Percentiles rank a stretch among this genome's conserved stretches.
Evolutionary conservation across 2,888 invertebrate genomes (phyloP).

Genomic region (Punctoribates punctum): DNA sequence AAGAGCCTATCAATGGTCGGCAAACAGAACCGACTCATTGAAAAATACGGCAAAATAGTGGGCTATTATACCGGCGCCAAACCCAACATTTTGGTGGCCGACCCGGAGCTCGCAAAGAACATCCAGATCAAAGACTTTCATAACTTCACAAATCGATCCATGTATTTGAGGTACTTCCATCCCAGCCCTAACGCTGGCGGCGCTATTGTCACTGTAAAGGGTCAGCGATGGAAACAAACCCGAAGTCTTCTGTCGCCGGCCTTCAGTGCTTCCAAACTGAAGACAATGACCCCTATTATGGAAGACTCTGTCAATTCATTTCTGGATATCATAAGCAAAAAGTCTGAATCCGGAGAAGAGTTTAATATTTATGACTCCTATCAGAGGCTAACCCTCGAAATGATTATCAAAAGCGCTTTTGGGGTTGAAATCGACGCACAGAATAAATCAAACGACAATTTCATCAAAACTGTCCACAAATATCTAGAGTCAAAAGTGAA

Average conservation of each 20-base stretch:
- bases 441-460: constrained; percentile 53
- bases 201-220: constrained; percentile 50
- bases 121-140: constrained; percentile 47
- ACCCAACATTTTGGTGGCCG: constrained; percentile 43
- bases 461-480: constrained; percentile 49
- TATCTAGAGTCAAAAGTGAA: constrained; percentile 28
- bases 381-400: constrained; percentile 57
- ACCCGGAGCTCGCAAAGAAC: constrained; percentile 43
- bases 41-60: constrained; percentile 45
- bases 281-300: constrained; percentile 54
- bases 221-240: constrained; percentile 58
- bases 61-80: constrained; percentile 44
- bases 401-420: constrained; percentile 57
- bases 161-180: neutral
- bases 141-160: constrained; percentile 44
- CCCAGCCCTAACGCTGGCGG: constrained; percentile 42
- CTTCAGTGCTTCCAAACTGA: constrained; percentile 57
- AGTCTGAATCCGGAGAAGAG: constrained; percentile 44
- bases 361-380: constrained; percentile 55
- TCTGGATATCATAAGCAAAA: constrained; percentile 50
- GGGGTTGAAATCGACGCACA: constrained; percentile 55
- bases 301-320: constrained; percentile 53
- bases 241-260: constrained; percentile 56
- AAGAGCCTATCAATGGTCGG: neutral
- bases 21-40: constrained; percentile 43